Conservation (phyloP, 2,888 invertebrate species). For the Willowsia nigromaculata region DNA sequence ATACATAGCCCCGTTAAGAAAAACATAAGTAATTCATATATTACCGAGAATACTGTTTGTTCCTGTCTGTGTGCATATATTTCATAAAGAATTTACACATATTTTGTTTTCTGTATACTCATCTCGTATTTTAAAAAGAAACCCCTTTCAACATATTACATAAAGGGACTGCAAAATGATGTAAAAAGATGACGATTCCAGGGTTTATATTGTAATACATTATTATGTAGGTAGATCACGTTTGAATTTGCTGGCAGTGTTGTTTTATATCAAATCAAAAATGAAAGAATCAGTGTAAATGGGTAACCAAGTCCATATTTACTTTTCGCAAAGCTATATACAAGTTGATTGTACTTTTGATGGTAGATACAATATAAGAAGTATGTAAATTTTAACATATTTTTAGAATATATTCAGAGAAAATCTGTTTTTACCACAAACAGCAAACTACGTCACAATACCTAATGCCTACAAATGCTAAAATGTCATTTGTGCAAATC, state of each 20-base stretch:
- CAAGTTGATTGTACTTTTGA: not conserved
- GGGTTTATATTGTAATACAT: not conserved
- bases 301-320: slow-evolving; percentile 22
- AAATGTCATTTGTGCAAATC: no score
- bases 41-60: not conserved
- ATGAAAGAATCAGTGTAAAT: not conserved
- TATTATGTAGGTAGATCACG: not conserved
- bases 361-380: not conserved
- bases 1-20: not conserved
- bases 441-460: no score
- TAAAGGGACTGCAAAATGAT: not conserved
- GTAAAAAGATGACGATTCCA: not conserved
- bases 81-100: slow-evolving; percentile 4
- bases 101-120: not conserved
- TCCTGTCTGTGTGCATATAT: not conserved
- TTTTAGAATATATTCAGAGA: not conserved
- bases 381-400: not conserved
- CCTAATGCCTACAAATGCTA: no score
- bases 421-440: not conserved
- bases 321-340: not conserved
- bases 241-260: not conserved
- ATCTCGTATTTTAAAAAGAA: not conserved
- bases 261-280: not conserved
- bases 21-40: not conserved
- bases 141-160: not conserved